phyloP scores from a whole-genome alignment of 2,797 vertebrate genomes.

The Schizopygopsis pylzovi region DNA sequence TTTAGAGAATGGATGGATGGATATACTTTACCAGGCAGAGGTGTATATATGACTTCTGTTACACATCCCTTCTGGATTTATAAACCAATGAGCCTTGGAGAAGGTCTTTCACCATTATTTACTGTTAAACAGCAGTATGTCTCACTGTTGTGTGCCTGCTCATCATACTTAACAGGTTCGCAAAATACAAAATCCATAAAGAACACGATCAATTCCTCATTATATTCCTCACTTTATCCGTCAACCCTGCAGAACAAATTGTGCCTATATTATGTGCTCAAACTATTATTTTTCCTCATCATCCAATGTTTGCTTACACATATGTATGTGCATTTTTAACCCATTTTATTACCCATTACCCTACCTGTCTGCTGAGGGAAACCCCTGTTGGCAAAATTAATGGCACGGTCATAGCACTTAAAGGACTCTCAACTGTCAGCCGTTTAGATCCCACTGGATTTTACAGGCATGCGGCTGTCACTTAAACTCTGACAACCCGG shows the following conservation, averaged over 20 bases:
- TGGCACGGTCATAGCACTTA: constrained; percentile 31
- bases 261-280: neutral
- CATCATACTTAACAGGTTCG: neutral
- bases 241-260: neutral
- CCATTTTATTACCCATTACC: constrained; percentile 1
- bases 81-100: constrained; percentile 5
- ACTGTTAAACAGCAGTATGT: constrained; percentile 12
- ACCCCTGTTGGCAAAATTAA: constrained; percentile 26
- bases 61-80: neutral
- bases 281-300: neutral
- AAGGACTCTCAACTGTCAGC: constrained; percentile 51
- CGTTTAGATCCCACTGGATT: constrained; percentile 44
- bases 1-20: neutral
- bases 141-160: constrained; percentile 7
- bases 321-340: neutral
- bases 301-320: neutral
- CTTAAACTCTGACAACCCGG: constrained; percentile 46
- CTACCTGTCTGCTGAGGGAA: constrained; percentile 26
- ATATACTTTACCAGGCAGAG: neutral
- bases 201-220: constrained; percentile 6
- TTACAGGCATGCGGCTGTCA: constrained; percentile 54
- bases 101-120: constrained; percentile 10
- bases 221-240: neutral
- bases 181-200: neutral
- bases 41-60: neutral